Evolutionary conservation across 2,888 invertebrate genomes (phyloP).

Genomic region (Drosophila antonietae): DNA sequence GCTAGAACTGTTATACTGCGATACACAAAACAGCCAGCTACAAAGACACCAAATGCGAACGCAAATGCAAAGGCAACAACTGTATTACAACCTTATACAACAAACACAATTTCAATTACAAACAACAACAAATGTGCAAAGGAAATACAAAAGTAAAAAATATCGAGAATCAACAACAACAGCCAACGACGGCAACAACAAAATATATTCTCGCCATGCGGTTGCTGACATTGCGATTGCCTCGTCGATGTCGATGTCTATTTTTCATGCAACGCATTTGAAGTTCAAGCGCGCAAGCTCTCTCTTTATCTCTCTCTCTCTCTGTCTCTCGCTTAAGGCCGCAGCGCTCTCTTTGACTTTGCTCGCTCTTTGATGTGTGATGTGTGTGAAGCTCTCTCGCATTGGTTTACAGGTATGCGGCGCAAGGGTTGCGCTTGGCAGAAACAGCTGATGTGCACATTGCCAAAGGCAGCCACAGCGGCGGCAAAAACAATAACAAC

Average conservation of each 20-base stretch:
- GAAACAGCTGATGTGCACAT: constrained; percentile 62
- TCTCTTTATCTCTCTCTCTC: constrained; percentile 27
- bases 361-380: constrained; percentile 23
- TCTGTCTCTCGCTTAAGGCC: constrained; percentile 40
- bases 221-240: constrained; percentile 59
- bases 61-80: constrained; percentile 46
- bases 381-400: constrained; percentile 10
- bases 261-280: constrained; percentile 66
- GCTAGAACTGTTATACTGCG: constrained; percentile 75
- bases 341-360: constrained; percentile 34
- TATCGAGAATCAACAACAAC: constrained; percentile 1
- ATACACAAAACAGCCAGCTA: constrained; percentile 57
- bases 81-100: constrained; percentile 43
- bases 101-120: constrained; percentile 53
- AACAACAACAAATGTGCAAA: constrained; percentile 20
- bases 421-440: constrained; percentile 51
- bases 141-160: constrained; percentile 28
- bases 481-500: constrained; percentile 5
- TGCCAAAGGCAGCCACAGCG: constrained; percentile 21
- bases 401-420: constrained; percentile 45
- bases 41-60: constrained; percentile 44
- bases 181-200: constrained; percentile 1
- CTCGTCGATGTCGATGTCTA: constrained; percentile 38
- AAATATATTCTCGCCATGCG: constrained; percentile 45
- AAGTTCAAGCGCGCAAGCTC: constrained; percentile 75